Evolutionary conservation across 2,797 vertebrate species (phyloP), one percentile per base, ranked within the genome.

Genomic region (Gymnoscopelus microlampas): DNA sequence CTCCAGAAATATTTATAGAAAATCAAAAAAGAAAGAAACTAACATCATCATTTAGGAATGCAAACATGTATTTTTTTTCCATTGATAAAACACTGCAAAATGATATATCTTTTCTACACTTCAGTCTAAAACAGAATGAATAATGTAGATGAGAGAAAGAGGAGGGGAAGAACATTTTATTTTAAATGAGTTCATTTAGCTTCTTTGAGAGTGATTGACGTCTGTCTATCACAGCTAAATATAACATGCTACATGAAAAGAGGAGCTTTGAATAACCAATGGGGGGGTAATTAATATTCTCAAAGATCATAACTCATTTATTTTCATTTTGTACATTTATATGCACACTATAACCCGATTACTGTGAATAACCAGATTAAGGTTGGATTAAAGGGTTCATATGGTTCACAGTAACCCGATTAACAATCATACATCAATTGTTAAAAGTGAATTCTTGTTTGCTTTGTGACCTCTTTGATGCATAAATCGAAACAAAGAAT

Each of bases 21-120:
- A 66, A 19, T 19, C 19, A 67, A 82, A 76, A 71, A 73, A 54
- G 61, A 60, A 74, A 63, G 32, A 72, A 64, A 58, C 55, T 55
- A 80, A 77, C 32, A 80, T 76, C 70, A 83, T 85, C 79, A 86
- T 71, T 82, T 48, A 69, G 69, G 78, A 86, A 87, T 53, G 59
- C 85, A 89, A 88, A 88, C 81, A 80, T 65, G 55, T 67, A 78
- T 74, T 73, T 64, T 81, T 79, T 57, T 61, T 77, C 74, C 86
- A 88, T 78, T 78, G 80, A 79, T 82, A 87, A 90, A 92, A 91
- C 92, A 94, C 92, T 53, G 92, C 93, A 94, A 94, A 88, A 82
- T 77, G 23, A 91, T 92, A 93, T 89, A 91, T 82, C 88, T 85
- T 70, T 66, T 88, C 87, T 88, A 91, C 90, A 88, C 77, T 86